phyloP scores from a whole-genome alignment of 2,888 invertebrate genomes.

The Creontiades dilutus region DNA sequence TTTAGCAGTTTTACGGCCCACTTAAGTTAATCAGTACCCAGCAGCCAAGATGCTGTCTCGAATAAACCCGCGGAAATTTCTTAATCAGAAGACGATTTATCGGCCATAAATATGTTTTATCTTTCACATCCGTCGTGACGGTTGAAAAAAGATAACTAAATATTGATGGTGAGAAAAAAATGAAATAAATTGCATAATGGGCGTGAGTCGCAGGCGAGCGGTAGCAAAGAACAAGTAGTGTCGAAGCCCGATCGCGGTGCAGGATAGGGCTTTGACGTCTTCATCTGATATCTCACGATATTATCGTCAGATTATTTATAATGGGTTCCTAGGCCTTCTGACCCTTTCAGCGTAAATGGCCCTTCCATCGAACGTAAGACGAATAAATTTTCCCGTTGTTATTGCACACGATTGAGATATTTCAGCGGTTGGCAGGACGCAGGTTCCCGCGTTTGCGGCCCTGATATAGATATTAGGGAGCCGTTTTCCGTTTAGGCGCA shows the following conservation, averaged over 20 bases:
- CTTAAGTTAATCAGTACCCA: background rate
- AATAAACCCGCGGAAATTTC: constrained; percentile 18
- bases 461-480: constrained; percentile 58
- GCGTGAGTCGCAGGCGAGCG: constrained; percentile 30
- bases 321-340: constrained; percentile 45
- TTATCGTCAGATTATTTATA: constrained; percentile 62
- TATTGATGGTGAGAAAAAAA: background rate
- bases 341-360: constrained; percentile 52
- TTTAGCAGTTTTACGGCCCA: background rate
- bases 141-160: too few species aligned
- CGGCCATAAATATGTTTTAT: background rate
- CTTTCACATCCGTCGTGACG: background rate
- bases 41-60: background rate
- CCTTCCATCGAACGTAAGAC: constrained; percentile 37
- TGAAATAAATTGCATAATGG: background rate
- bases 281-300: constrained; percentile 66
- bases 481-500: constrained; percentile 46
- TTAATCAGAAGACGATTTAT: constrained; percentile 1
- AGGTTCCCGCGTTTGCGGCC: constrained; percentile 24
- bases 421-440: background rate
- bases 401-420: constrained; percentile 55
- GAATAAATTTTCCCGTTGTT: constrained; percentile 48
- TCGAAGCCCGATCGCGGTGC: constrained; percentile 52
- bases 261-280: constrained; percentile 52
- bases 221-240: constrained; percentile 24